Conservation (phyloP, 1,140 invertebrate species). For the Temnothorax curvispinosus region DNA sequence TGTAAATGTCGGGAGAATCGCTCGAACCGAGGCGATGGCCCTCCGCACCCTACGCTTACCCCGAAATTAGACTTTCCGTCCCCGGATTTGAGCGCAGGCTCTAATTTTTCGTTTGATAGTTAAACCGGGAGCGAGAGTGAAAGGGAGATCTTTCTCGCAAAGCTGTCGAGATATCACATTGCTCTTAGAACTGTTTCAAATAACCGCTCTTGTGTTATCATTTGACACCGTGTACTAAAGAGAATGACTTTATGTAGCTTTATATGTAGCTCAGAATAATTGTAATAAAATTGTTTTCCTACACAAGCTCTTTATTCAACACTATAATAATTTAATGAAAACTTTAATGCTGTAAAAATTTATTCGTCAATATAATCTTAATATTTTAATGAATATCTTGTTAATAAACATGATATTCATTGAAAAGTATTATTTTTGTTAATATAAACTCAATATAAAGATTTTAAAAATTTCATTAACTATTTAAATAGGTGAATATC, state of each 20-base stretch:
- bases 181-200: constrained; percentile 20
- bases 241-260: not conserved
- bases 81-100: constrained; percentile 32
- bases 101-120: constrained; percentile 60
- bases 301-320: not conserved
- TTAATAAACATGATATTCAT: not conserved
- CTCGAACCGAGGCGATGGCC: constrained; percentile 69
- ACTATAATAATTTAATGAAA: not conserved
- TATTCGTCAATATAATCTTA: not conserved
- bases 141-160: not conserved
- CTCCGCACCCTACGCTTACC: constrained; percentile 50
- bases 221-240: not conserved
- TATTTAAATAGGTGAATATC: not conserved
- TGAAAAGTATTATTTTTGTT: not conserved
- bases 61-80: constrained; percentile 67
- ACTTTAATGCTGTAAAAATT: not conserved
- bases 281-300: constrained; percentile 13
- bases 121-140: constrained; percentile 11
- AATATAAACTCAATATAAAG: not conserved
- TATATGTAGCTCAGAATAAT: not conserved
- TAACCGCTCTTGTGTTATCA: not conserved
- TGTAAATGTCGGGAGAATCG: constrained; percentile 82
- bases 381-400: constrained; percentile 3
- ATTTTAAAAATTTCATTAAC: not conserved
- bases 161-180: not conserved